These are phyloP conservation scores for Dendrolimus pini DNA, from an alignment of 2,888 invertebrate species.

Conservation along the genomic window DNA sequence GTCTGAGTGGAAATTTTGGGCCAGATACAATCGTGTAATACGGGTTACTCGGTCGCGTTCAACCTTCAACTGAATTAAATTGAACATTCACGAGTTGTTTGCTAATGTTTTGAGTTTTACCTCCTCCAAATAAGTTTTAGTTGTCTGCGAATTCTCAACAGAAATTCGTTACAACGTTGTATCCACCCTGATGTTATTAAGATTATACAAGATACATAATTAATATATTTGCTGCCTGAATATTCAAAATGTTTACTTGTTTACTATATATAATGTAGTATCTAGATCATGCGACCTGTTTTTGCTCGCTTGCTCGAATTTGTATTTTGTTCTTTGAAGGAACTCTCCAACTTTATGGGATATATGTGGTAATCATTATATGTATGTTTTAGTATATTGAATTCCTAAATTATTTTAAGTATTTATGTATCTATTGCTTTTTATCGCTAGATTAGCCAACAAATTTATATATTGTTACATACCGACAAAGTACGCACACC, in stretches of 20 bases:
- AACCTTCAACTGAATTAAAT: not conserved
- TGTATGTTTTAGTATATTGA: too few species aligned
- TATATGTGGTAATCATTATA: too few species aligned
- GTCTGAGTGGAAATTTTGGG: not conserved
- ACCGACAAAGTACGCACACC: too few species aligned
- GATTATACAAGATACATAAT: not conserved
- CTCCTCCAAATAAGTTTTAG: not conserved
- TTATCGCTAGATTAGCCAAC: too few species aligned
- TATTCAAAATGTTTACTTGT: not conserved
- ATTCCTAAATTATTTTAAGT: too few species aligned
- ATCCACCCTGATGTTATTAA: not conserved
- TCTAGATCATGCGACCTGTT: too few species aligned
- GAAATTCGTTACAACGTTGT: not conserved
- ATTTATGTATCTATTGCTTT: too few species aligned
- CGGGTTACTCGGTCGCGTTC: not conserved
- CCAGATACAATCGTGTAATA: not conserved
- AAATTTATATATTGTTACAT: too few species aligned
- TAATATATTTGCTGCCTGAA: not conserved
- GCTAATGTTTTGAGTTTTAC: not conserved
- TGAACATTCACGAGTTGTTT: not conserved
- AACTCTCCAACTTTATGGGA: too few species aligned
- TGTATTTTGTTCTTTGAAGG: too few species aligned
- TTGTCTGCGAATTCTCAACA: not conserved
- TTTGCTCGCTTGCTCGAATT: too few species aligned
- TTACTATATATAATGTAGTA: too few species aligned